Evolutionary conservation across 2,113 vertebrate genomes (phyloP).

Genomic region (Chaetodon trifascialis): DNA sequence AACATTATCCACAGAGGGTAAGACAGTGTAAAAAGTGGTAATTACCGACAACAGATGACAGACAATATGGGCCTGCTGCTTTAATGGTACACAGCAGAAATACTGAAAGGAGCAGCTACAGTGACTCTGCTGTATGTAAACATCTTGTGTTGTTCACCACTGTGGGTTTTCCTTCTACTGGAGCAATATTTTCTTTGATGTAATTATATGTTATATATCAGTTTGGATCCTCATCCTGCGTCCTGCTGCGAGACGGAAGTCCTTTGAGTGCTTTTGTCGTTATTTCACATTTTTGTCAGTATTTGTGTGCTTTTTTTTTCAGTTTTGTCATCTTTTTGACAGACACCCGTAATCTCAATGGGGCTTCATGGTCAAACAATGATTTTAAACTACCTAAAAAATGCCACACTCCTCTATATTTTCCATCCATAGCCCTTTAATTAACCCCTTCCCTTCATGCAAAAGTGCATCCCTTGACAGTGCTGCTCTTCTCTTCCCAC

Average conservation of each 20-base stretch:
- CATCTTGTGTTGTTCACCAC: slow-evolving; percentile 60
- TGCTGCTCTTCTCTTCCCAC: slow-evolving; percentile 33
- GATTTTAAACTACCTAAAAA: slow-evolving; percentile 34
- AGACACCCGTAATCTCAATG: slow-evolving; percentile 25
- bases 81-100: slow-evolving; percentile 70
- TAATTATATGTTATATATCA: slow-evolving; percentile 64
- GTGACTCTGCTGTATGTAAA: slow-evolving; percentile 69
- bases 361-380: slow-evolving; percentile 21
- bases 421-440: slow-evolving; percentile 56
- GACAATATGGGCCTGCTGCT: slow-evolving; percentile 77
- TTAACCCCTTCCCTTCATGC: slow-evolving; percentile 65
- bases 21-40: slow-evolving; percentile 76
- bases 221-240: slow-evolving; percentile 22
- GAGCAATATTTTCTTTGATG: slow-evolving; percentile 51
- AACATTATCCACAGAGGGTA: slow-evolving; percentile 68
- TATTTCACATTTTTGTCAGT: slow-evolving; percentile 2
- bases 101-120: slow-evolving; percentile 53
- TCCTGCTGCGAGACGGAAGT: slow-evolving; percentile 39
- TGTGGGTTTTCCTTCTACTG: slow-evolving; percentile 53
- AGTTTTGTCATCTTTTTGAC: slow-evolving; percentile 8
- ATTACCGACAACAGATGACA: slow-evolving; percentile 83
- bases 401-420: slow-evolving; percentile 10
- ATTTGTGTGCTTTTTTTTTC: not conserved
- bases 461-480: slow-evolving; percentile 59
- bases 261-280: slow-evolving; percentile 25